These are phyloP conservation scores for Argentina silus DNA, from an alignment of 2,797 vertebrate species.

Conservation along the genomic window DNA sequence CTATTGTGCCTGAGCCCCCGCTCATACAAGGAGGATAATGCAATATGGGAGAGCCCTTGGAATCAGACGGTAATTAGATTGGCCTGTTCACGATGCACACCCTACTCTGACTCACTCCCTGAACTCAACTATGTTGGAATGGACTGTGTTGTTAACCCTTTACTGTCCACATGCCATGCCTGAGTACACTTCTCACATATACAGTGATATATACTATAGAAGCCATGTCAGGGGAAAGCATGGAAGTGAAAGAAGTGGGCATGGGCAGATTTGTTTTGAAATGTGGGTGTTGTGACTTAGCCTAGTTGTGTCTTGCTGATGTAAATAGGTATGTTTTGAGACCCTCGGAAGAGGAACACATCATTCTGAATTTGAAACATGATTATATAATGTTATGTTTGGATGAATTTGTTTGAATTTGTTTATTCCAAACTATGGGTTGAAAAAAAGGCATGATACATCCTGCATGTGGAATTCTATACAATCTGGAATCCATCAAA, in stretches of 20 bases:
- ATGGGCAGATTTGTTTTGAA: background rate
- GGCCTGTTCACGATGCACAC: slow-evolving; percentile 48
- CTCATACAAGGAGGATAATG: slow-evolving; percentile 51
- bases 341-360: background rate
- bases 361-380: background rate
- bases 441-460: background rate
- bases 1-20: slow-evolving; percentile 32
- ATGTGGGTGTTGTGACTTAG: background rate
- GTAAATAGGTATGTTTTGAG: background rate
- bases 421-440: background rate
- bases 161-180: background rate
- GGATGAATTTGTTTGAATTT: background rate
- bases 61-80: slow-evolving; percentile 60
- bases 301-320: background rate
- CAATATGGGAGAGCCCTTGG: slow-evolving; percentile 50
- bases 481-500: background rate
- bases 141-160: slow-evolving; percentile 38
- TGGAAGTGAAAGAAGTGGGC: no score
- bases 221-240: no score
- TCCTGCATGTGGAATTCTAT: background rate
- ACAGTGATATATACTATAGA: no score
- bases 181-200: background rate
- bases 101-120: slow-evolving; percentile 44
- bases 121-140: slow-evolving; percentile 44
- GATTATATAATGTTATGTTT: background rate